Conservation (phyloP, 2,113 vertebrate genomes). For the Carlito syrichta region DNA sequence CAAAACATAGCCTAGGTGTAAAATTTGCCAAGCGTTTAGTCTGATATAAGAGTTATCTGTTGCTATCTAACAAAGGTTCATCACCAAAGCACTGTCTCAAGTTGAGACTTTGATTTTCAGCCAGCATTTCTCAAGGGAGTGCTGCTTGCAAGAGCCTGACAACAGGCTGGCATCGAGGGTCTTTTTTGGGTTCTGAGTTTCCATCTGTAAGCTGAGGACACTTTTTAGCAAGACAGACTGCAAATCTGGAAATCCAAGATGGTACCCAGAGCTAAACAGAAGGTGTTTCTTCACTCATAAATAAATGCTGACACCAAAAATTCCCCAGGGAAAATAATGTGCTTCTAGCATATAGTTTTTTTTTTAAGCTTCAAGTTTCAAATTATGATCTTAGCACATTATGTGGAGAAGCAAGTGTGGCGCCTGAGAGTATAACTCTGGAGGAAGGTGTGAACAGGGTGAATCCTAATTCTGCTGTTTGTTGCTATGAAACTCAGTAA, state of each 20-base stretch:
- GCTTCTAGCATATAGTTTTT: neutral
- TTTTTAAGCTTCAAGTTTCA: neutral
- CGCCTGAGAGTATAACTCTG: neutral
- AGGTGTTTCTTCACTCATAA: neutral
- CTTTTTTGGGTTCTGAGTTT: neutral
- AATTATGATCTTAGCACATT: neutral
- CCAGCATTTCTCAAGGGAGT: neutral
- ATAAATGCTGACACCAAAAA: neutral
- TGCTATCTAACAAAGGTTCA: neutral
- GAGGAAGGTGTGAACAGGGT: neutral
- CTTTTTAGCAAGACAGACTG: neutral
- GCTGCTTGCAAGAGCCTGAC: neutral
- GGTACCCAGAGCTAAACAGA: neutral
- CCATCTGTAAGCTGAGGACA: neutral
- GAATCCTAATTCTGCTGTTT: neutral
- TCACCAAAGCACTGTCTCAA: neutral
- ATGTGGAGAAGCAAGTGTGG: neutral
- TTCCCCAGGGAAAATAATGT: neutral
- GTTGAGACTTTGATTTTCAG: neutral
- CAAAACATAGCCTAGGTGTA: constrained; percentile 18
- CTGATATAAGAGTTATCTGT: neutral
- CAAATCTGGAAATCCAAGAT: neutral
- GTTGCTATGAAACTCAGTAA: neutral
- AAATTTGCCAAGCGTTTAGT: constrained; percentile 14
- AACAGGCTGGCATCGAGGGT: neutral